Evolutionary conservation across 2,797 vertebrate species (phyloP), one percentile per base, ranked within the genome.

Genomic region (Carduelis carduelis): DNA sequence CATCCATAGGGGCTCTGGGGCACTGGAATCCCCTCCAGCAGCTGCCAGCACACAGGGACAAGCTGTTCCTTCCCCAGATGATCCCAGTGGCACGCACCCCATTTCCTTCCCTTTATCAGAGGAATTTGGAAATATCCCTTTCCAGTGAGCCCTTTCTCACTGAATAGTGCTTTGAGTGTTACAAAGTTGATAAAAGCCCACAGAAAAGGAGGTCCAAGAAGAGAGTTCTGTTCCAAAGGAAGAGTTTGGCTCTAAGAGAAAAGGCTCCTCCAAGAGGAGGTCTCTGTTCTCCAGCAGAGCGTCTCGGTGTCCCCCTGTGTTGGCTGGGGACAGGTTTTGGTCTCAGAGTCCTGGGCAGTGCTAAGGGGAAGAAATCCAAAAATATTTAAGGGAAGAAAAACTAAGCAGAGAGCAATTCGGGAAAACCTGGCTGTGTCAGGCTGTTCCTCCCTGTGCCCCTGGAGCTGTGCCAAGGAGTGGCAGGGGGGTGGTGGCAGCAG

Each of bases 351-450:
- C 4, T 2, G 8, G 6, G 37, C 34, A 74, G 11, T 1, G 14
- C 24, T 37, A 24, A 18, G 59, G 3, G 3, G 14, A 37, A 24
- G 14, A 14, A 35, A 1, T 0, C 27, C n/a, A 1, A 21, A 17
- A 32, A 19, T 7, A 52, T 12, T 30, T 23, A 34, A 61, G 20
- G 15, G 11, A 47, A 64, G 7, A 4, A 23, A 43, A 64, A 18
- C 0, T 0, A 13, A 12, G 13, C 5, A 37, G 61, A 3, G 8
- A 39, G 22, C 8, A 8, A 24, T 13, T 21, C 14, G 24, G 43
- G 47, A 32, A 37, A 14, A 7, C 2, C 23, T 27, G 28, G 6
- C 61, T 11, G 0, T 9, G 43, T 6, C 47, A 37, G 72, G 46
- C 47, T 4, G 23, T 12, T 5, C 63, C 1, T 2, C 23, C 6